Evolutionary conservation across 2,888 invertebrate species (phyloP).

Genomic region (Thumatha senex): DNA sequence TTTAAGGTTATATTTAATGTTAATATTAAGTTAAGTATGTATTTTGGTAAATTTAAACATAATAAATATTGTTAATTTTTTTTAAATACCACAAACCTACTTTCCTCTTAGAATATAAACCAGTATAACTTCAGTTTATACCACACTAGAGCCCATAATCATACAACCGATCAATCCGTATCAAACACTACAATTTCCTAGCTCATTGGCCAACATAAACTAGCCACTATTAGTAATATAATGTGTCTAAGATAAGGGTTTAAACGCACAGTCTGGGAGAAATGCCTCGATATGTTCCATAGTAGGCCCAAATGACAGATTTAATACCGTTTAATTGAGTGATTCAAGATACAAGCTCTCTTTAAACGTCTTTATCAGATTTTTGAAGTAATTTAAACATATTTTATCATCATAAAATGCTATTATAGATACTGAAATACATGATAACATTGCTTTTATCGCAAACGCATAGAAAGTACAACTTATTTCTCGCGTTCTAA

Average conservation of each 20-base stretch:
- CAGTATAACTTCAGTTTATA: background rate
- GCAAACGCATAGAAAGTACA: too few species aligned
- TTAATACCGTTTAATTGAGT: constrained; percentile 77
- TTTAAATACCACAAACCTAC: background rate
- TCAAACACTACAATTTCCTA: constrained; percentile 19
- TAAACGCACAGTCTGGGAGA: constrained; percentile 64
- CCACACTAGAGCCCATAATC: background rate
- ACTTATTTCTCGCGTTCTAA: too few species aligned
- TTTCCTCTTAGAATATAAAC: background rate
- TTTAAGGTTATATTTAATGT: too few species aligned
- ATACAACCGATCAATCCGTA: constrained; percentile 3
- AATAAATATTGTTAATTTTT: too few species aligned
- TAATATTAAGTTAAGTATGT: too few species aligned
- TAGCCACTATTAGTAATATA: constrained; percentile 71
- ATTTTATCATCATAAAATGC: constrained; percentile 37
- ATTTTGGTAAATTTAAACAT: too few species aligned
- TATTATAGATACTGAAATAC: constrained; percentile 5
- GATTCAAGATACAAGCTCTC: constrained; percentile 58
- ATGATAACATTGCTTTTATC: too few species aligned
- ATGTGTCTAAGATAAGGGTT: constrained; percentile 67
- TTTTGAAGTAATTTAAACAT: constrained; percentile 60
- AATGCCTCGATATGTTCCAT: constrained; percentile 61
- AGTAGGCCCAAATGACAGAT: constrained; percentile 73
- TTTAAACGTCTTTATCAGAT: constrained; percentile 63
- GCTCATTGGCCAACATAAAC: constrained; percentile 57